phyloP scores from a whole-genome alignment of 2,888 invertebrate species.

The Thecophora atra region DNA sequence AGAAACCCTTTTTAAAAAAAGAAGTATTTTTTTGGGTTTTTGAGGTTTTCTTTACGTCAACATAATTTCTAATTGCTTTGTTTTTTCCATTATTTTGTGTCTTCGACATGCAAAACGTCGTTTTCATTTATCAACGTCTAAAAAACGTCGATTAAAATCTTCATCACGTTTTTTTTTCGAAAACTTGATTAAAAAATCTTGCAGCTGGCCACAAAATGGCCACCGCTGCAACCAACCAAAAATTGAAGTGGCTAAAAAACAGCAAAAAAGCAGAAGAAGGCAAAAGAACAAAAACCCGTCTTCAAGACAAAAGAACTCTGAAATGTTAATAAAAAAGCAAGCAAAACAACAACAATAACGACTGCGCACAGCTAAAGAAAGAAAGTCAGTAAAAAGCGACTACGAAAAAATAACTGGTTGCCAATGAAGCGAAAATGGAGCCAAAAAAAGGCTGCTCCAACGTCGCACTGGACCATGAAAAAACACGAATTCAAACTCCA shows the following conservation, averaged over 20 bases:
- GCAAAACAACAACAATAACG: neutral
- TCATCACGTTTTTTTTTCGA: too few relatives aligned
- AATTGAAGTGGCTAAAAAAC: neutral
- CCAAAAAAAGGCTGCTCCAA: neutral
- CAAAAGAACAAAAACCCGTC: too few relatives aligned
- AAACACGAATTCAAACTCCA: slow-evolving; percentile 8
- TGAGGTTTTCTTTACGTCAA: neutral
- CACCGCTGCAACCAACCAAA: neutral
- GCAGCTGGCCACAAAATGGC: neutral
- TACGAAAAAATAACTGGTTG: too few relatives aligned
- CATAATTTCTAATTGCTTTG: too few relatives aligned
- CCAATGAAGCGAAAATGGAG: too few relatives aligned
- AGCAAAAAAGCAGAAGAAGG: neutral
- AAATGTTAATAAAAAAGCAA: neutral
- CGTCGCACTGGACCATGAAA: slow-evolving; percentile 5
- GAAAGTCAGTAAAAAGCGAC: too few relatives aligned
- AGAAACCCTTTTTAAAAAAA: neutral
- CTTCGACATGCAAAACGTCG: neutral
- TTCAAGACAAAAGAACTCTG: too few relatives aligned
- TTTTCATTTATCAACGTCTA: slow-evolving; percentile 1
- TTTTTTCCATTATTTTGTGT: neutral
- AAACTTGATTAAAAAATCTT: neutral
- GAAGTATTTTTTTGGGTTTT: neutral
- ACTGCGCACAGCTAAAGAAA: too few relatives aligned
- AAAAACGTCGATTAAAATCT: too few relatives aligned